phyloP scores from a whole-genome alignment of 1,140 invertebrate species.

The Heliconius himera region DNA sequence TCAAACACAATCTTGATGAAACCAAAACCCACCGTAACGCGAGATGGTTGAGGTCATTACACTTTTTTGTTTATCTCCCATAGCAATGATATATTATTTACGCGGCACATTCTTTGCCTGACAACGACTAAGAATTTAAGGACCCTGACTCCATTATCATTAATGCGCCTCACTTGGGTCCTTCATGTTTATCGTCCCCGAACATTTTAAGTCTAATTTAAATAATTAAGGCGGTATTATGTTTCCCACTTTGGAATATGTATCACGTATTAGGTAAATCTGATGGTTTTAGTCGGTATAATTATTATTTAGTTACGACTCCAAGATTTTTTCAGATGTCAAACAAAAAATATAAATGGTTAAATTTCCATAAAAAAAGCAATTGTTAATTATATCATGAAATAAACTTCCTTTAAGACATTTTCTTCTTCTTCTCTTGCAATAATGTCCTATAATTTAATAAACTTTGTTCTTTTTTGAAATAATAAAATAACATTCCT shows the following conservation, averaged over 20 bases:
- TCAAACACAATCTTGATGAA: constrained; percentile 42
- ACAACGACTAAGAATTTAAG: constrained; percentile 59
- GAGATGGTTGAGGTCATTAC: constrained; percentile 55
- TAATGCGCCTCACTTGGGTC: constrained; percentile 45
- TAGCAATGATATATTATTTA: constrained; percentile 73
- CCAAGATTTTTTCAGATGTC: not conserved
- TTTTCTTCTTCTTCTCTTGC: no score
- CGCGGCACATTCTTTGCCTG: constrained; percentile 65
- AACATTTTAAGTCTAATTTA: constrained; percentile 41
- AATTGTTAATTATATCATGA: not conserved
- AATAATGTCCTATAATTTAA: no score
- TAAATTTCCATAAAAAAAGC: not conserved
- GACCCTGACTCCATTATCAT: constrained; percentile 58
- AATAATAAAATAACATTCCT: not conserved
- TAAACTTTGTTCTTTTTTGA: no score
- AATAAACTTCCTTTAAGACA: not conserved
- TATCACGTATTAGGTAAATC: constrained; percentile 29
- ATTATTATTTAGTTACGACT: not conserved
- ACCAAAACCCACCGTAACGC: constrained; percentile 45
- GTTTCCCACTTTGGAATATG: constrained; percentile 28
- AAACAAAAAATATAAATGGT: not conserved
- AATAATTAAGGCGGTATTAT: constrained; percentile 44
- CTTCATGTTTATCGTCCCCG: constrained; percentile 36
- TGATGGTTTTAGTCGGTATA: not conserved
- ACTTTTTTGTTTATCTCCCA: constrained; percentile 60